Base-by-base conservation (phyloP, 2,888 invertebrate species). In the Cybosia mesomella region DNA sequence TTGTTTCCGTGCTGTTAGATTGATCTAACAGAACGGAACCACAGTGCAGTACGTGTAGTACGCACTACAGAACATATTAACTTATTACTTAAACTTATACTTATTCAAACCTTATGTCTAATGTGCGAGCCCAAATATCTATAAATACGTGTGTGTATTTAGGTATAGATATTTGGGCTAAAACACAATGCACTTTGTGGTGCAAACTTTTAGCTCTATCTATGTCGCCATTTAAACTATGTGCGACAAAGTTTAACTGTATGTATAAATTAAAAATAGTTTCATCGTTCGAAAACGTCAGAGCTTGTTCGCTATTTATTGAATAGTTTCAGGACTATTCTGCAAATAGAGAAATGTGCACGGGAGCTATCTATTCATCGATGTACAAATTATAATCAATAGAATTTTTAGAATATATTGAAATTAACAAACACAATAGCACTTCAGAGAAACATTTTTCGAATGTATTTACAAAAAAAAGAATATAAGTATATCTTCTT, bases 211-310 rank as follows among this genome's bases (percentile, higher is more conserved):
- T n/a, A 22, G 22, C 4, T 10, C 18, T 21, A 32, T 43, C 9
- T 60, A 68, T 72, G 61, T 70, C 63, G 39, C 54, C 11, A 67
- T 73, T 58, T 61, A 36, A 76, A 76, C 74, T 73, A 77, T 79
- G 71, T 68, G 32, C 59, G 66, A 55, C 32, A 64, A 58, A 68
- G 66, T 67, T 75, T 49, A 63, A 75, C 68, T 66, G 61, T 72
- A 70, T n/a, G 62, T 67, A 69, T 66, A 77, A 72, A 76, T 77
- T 80, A 76, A 76, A 80, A 80, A 80, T 80, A 80, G 82, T 82
- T 80, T 67, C 66, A 64, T 74, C 66, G 58, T 72, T 66, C 59
- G 24, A 68, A 39, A 68, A 71, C 57, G 55, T 64, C 60, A 53
- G 36, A 36, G 64, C 58, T 54, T 66, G 68, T 65, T 64, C 55